Base-by-base conservation (phyloP, 2,888 invertebrate genomes). In the Trachelus stipa region DNA sequence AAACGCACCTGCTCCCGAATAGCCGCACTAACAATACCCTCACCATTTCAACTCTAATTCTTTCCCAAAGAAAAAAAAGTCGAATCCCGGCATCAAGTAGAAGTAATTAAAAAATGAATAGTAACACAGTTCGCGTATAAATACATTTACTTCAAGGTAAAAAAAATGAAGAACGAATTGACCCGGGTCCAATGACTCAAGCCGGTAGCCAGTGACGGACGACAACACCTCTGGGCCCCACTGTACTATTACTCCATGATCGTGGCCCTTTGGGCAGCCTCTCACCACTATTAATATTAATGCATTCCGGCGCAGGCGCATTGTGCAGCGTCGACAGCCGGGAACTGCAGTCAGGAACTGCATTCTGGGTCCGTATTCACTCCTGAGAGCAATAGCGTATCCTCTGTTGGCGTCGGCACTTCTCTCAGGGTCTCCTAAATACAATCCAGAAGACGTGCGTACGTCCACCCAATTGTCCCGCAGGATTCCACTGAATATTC, bases 241-340 rank as follows among this genome's bases (percentile, higher is more conserved):
- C 12, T 31, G 40, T 40, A 69, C 71, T 69, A 69, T 11, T 69
- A 69, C 71, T 31, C 23, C 40, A 40, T 40, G 23, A 23, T 12
- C 71, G 71, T 31, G 71, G 71, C 15, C 71, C 71, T 69, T 31
- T 40, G 15, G 40, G 23, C 40, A 40, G 31, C 15, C 71, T 82
- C 73, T 40, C 40, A 40, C 80, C 83, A 84, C 83, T 87, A 88
- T 88, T 87, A 88, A 88, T 88, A 88, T 88, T 88, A 88, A 88
- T 88, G 86, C 88, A 87, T 88, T 88, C 88, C 87, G 80, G 78
- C 79, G 83, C 84, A 82, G 85, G 81, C 82, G 86, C 86, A 88
- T 88, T 88, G 87, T 88, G 80, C 86, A 82, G 80, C 82, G 83
- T 82, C 83, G 81, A 81, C 82, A 75, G 74, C 80, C 76, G 78